A percentile compares a stretch with the other conserved stretches of the same genome.
These are phyloP conservation scores for Melanerpes formicivorus DNA, from an alignment of 2,113 vertebrate species.

Conservation along the genomic window DNA sequence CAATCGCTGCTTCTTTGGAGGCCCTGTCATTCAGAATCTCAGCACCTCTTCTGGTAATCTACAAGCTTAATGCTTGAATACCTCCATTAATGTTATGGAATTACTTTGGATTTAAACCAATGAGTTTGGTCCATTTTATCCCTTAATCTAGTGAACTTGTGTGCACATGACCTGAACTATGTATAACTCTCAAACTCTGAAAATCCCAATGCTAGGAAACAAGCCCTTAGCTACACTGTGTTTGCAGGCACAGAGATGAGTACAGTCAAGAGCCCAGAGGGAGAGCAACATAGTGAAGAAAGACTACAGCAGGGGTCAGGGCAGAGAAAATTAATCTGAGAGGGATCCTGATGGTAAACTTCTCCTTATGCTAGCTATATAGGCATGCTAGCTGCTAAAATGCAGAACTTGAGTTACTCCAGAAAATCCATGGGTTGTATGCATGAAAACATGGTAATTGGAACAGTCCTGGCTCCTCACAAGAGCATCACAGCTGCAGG, in stretches of 20 bases:
- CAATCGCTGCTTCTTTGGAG: neutral
- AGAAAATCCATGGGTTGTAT: neutral
- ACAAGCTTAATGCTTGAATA: neutral
- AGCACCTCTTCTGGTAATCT: neutral
- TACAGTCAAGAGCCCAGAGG: neutral
- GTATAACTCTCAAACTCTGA: neutral
- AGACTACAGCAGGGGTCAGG: neutral
- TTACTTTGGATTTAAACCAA: neutral
- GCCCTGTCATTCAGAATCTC: neutral
- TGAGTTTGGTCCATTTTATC: neutral
- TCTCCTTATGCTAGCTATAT: neutral
- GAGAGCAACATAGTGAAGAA: neutral
- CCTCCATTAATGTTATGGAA: neutral
- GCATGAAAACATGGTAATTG: slow-evolving; percentile 15
- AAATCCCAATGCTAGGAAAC: neutral
- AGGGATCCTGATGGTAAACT: neutral
- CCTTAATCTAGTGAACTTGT: neutral
- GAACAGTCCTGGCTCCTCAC: slow-evolving; percentile 9
- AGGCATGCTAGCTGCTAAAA: neutral
- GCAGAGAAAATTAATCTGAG: neutral
- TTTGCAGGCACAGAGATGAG: neutral
- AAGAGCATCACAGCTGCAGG: slow-evolving; percentile 29
- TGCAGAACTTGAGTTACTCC: neutral
- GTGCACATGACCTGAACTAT: neutral
- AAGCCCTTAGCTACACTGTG: neutral